Evolutionary conservation across 2,888 invertebrate species (phyloP).

Genomic region (Drosophila suboccidentalis): DNA sequence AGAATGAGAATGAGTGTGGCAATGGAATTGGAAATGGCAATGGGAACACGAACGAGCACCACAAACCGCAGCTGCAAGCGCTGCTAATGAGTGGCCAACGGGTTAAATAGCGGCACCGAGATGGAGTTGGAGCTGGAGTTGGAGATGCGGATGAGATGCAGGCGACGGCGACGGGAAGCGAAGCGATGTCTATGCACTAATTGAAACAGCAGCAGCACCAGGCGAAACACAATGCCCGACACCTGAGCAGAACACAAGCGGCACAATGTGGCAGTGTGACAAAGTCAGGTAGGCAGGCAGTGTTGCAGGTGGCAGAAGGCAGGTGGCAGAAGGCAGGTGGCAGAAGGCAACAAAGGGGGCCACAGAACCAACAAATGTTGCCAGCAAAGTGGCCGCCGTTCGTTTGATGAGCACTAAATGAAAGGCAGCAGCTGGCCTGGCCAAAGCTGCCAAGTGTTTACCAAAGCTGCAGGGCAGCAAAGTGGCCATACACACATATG

Average conservation of each 20-base stretch:
- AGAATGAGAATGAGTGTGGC: background rate
- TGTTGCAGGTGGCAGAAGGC: too few species aligned
- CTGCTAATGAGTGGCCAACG: conserved; percentile 69
- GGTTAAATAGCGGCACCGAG: conserved; percentile 10
- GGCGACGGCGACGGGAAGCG: conserved; percentile 33
- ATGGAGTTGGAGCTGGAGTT: background rate
- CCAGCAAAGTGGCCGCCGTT: conserved; percentile 52
- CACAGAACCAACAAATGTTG: conserved; percentile 31
- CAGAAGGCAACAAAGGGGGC: background rate
- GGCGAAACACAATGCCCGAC: conserved; percentile 49
- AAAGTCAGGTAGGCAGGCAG: conserved; percentile 3
- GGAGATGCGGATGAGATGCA: conserved; percentile 6
- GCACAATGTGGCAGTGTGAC: conserved; percentile 6
- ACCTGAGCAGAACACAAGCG: conserved; percentile 46
- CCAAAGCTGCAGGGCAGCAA: conserved; percentile 57
- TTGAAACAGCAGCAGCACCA: conserved; percentile 56
- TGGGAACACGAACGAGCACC: conserved; percentile 19
- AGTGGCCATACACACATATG: conserved; percentile 54
- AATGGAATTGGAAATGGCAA: conserved; percentile 1
- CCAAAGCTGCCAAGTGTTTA: conserved; percentile 62
- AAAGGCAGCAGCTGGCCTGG: conserved; percentile 62
- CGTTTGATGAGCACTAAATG: conserved; percentile 64
- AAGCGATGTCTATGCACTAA: conserved; percentile 54
- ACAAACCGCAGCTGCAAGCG: conserved; percentile 72
- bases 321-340: background rate